A percentile compares a stretch with the other conserved stretches of the same genome.
Conservation (phyloP, 2,888 invertebrate genomes). For the Mongoloraphidia duomilia region DNA sequence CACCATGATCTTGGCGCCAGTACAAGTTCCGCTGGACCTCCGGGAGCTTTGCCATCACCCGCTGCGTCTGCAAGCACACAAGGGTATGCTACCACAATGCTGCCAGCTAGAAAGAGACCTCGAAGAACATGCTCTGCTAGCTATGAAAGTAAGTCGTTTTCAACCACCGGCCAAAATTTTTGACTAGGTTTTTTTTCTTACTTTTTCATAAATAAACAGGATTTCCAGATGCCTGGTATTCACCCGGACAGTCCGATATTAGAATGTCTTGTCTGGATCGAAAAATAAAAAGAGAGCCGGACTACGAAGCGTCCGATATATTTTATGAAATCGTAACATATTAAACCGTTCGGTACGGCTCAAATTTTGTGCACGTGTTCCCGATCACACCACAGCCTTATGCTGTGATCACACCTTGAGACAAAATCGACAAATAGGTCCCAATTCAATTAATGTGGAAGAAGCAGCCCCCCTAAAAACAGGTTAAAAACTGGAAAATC, state of each 20-base stretch:
- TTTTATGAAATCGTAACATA: not conserved
- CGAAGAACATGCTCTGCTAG: constrained; percentile 47
- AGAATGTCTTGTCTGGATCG: no score
- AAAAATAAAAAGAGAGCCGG: no score
- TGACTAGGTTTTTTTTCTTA: not conserved
- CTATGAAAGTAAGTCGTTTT: constrained; percentile 26
- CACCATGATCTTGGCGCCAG: constrained; percentile 55
- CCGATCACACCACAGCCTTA: no score
- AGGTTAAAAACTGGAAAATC: no score
- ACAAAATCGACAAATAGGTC: no score
- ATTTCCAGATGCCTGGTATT: no score
- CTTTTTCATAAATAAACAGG: not conserved
- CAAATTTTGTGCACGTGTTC: no score
- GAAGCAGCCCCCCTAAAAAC: no score
- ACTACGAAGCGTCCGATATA: no score
- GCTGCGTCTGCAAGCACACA: constrained; percentile 35
- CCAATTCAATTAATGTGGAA: no score
- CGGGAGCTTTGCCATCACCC: constrained; percentile 32
- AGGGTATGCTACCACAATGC: constrained; percentile 41
- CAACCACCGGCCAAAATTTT: not conserved
- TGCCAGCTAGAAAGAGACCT: constrained; percentile 75
- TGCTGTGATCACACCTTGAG: no score
- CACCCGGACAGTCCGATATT: no score
- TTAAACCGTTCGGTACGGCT: not conserved
- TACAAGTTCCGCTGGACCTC: constrained; percentile 35